phyloP scores from a whole-genome alignment of 2,888 invertebrate genomes.

The Napeogenes sylphis region DNA sequence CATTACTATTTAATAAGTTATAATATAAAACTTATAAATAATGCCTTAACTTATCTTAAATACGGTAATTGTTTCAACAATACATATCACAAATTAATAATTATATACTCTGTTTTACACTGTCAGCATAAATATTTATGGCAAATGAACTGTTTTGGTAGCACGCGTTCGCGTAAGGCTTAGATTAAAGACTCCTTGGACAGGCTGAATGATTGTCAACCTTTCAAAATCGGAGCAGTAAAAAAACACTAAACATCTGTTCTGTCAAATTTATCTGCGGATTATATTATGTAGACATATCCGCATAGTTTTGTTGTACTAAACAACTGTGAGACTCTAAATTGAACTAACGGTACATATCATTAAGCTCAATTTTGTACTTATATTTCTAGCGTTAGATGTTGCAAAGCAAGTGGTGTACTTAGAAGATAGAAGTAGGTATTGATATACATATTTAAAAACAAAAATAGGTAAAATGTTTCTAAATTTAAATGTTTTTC shows the following conservation, averaged over 20 bases:
- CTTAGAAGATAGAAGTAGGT: conserved; percentile 37
- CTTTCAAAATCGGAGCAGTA: not conserved
- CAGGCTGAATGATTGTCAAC: not conserved
- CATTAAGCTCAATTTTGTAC: conserved; percentile 77
- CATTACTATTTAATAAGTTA: not conserved
- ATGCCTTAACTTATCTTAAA: conserved; percentile 17
- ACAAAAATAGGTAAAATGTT: conserved; percentile 44
- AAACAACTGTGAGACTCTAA: conserved; percentile 33
- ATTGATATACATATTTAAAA: conserved; percentile 31
- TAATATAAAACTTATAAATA: conserved; percentile 11
- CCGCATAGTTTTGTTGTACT: conserved; percentile 8
- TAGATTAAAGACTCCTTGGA: conserved; percentile 2
- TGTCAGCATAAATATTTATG: not conserved
- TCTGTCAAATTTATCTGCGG: too few species aligned
- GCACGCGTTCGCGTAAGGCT: conserved; percentile 5
- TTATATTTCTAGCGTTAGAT: conserved; percentile 71
- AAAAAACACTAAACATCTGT: too few species aligned
- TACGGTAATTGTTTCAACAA: not conserved
- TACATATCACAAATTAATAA: conserved; percentile 1
- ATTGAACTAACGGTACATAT: conserved; percentile 69
- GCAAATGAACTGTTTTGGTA: not conserved
- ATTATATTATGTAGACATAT: not conserved
- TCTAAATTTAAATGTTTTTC: conserved; percentile 43
- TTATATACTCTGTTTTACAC: not conserved
- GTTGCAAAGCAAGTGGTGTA: conserved; percentile 64